Conservation (phyloP, 2,888 invertebrate genomes). For the Lordiphosa fenestrarum region DNA sequence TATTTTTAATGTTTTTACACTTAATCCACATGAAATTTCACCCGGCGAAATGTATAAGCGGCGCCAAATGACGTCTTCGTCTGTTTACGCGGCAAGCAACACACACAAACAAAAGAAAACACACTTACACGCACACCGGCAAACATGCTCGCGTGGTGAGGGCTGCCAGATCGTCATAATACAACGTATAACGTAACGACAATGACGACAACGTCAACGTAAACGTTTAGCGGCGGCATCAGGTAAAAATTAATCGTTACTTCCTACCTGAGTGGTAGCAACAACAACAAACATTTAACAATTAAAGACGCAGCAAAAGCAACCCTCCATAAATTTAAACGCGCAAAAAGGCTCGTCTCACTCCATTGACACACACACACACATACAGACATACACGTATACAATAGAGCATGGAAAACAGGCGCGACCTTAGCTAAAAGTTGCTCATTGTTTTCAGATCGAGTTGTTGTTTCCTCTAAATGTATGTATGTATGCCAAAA, state of each 20-base stretch:
- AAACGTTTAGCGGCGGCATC: constrained; percentile 24
- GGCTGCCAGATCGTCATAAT: constrained; percentile 47
- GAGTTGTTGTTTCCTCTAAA: constrained; percentile 9
- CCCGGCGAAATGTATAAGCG: constrained; percentile 37
- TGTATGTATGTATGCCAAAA: constrained; percentile 4
- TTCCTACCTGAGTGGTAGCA: constrained; percentile 33
- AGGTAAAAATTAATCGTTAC: constrained; percentile 42
- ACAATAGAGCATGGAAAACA: constrained; percentile 32
- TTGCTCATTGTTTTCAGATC: constrained; percentile 32
- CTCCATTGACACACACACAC: constrained; percentile 4
- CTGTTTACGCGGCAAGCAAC: constrained; percentile 64
- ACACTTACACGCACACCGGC: constrained; percentile 31
- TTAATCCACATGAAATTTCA: constrained; percentile 47
- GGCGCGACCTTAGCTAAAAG: constrained; percentile 56
- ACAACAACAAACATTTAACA: constrained; percentile 5
- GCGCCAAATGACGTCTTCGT: constrained; percentile 64
- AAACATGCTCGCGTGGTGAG: constrained; percentile 41
- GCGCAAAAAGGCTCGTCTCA: constrained; percentile 46
- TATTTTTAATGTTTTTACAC: background rate
- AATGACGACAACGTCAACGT: constrained; percentile 19
- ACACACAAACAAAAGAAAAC: constrained; percentile 14
- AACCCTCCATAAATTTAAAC: constrained; percentile 64
- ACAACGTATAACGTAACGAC: constrained; percentile 6
- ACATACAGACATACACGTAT: constrained; percentile 16
- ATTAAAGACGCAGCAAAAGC: constrained; percentile 40